A percentile compares a stretch with the other conserved stretches of the same genome.
These are phyloP conservation scores for Microplitis demolitor DNA, from an alignment of 1,140 invertebrate genomes.

Conservation along the genomic window DNA sequence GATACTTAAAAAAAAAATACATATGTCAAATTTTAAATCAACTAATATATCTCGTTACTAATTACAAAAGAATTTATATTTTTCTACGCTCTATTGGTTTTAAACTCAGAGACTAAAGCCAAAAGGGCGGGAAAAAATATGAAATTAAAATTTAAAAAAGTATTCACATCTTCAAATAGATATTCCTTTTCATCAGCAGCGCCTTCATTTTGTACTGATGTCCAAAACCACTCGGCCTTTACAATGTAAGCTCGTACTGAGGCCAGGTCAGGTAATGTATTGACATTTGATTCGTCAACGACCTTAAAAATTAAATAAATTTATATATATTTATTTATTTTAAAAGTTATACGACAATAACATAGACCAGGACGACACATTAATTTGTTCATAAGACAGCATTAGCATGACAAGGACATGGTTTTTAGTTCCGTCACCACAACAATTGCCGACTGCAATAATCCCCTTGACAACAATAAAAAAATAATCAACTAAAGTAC, in stretches of 20 bases:
- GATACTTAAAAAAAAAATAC: constrained; percentile 56
- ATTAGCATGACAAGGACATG: background rate
- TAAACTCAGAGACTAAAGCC: too few relatives aligned
- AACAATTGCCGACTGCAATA: background rate
- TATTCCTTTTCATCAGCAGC: constrained; percentile 90
- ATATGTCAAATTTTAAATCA: background rate
- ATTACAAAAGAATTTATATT: too few relatives aligned
- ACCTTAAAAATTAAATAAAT: constrained; percentile 63
- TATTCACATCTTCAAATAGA: constrained; percentile 76
- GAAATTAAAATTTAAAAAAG: constrained; percentile 20
- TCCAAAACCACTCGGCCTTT: constrained; percentile 97
- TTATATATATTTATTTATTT: background rate
- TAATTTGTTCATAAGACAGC: background rate
- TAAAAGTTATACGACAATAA: background rate
- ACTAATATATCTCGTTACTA: too few relatives aligned
- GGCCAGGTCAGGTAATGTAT: constrained; percentile 68
- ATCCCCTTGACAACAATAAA: constrained; percentile 11
- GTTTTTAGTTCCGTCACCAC: background rate
- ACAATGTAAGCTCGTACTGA: constrained; percentile 72
- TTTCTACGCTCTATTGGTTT: too few relatives aligned
- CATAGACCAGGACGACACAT: background rate
- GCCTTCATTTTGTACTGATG: constrained; percentile 92
- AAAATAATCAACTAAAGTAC: constrained; percentile 40
- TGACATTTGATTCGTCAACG: constrained; percentile 78
- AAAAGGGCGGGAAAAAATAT: too few relatives aligned